These are phyloP conservation scores for Chaitophorus viminalis DNA, from an alignment of 2,888 invertebrate species.

Conservation along the genomic window DNA sequence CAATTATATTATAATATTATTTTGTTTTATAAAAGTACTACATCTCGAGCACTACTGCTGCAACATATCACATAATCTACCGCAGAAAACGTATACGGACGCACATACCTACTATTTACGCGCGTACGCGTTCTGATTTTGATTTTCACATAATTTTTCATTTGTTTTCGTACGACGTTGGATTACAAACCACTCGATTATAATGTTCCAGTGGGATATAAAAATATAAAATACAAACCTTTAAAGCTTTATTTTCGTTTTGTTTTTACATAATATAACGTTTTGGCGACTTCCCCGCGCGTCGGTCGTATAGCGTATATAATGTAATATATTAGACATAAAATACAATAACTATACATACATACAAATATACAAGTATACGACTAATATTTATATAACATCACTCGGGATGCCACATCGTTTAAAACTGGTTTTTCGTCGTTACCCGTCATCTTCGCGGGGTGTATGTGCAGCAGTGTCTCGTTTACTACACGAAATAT, in stretches of 20 bases:
- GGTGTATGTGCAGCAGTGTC: neutral
- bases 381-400: neutral
- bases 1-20: slow-evolving; percentile 26
- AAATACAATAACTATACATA: neutral
- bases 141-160: neutral
- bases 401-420: neutral
- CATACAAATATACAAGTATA: too few species aligned
- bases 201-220: neutral
- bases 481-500: neutral
- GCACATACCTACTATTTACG: neutral
- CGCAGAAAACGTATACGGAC: too few species aligned
- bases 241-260: neutral
- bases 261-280: neutral
- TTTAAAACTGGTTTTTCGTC: slow-evolving; percentile 28
- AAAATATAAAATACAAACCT: neutral
- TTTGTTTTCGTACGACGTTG: neutral
- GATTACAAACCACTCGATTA: neutral
- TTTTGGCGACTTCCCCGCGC: neutral
- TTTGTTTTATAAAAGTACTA: too few species aligned
- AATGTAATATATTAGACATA: neutral
- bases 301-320: neutral
- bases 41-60: neutral
- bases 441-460: slow-evolving; percentile 30
- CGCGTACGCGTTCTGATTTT: neutral
- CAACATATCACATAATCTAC: too few species aligned